Conservation (phyloP, 1,140 invertebrate species). For the Conus ventricosus region DNA sequence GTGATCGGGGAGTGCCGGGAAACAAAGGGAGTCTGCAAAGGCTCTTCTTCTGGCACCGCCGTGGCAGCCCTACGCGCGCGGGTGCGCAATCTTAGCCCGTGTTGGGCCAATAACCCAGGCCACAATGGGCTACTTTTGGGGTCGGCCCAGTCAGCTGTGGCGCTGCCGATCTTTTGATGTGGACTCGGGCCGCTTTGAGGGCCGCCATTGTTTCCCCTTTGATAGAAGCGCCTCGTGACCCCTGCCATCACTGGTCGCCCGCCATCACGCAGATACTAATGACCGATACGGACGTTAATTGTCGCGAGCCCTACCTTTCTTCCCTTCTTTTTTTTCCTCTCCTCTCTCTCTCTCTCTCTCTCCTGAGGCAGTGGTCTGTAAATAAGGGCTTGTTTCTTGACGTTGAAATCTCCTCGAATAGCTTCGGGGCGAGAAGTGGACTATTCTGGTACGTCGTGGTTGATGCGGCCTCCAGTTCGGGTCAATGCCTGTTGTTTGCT, state of each 20-base stretch:
- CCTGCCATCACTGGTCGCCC: background rate
- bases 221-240: background rate
- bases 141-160: background rate
- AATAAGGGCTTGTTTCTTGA: too few relatives aligned
- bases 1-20: background rate
- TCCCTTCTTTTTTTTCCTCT: too few relatives aligned
- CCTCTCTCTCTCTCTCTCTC: too few relatives aligned
- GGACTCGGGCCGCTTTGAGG: background rate
- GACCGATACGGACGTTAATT: background rate
- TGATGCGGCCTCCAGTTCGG: too few relatives aligned
- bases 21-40: background rate
- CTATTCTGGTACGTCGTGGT: too few relatives aligned
- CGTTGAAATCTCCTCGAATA: too few relatives aligned
- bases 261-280: background rate
- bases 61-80: too few relatives aligned
- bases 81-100: background rate
- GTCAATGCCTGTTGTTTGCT: too few relatives aligned
- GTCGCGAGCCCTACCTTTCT: background rate
- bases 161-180: background rate
- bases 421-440: too few relatives aligned
- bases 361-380: too few relatives aligned
- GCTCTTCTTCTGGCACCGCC: background rate
- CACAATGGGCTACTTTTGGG: background rate
- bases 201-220: background rate
- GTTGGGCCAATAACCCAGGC: background rate